Base-by-base conservation (phyloP, 2,113 vertebrate genomes). In the Xyliphius kryptos region DNA sequence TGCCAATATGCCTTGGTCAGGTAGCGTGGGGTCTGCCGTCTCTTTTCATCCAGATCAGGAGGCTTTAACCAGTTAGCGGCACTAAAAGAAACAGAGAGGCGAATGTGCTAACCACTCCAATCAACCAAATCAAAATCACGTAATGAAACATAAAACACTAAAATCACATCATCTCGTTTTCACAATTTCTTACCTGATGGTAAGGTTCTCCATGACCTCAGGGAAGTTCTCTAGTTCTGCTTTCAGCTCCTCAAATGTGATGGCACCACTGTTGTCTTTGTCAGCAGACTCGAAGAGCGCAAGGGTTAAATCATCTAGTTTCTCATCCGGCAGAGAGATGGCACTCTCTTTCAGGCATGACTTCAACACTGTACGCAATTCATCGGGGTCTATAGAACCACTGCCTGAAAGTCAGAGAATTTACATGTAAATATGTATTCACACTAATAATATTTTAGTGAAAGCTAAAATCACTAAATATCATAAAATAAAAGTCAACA, bases 191-290 rank as follows among this genome's bases (percentile, higher is more conserved):
- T 60, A 94, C 92, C 94, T 93, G 81, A 92, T 89, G 71, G 88
- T 96, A 63, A 97, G 85, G 82, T 89, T 94, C 79, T 97, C 92
- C 91, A 91, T 82, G 56, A 95, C 88, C 32, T 90, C 91, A 0
- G 92, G 92, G 56, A 92, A 91, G 0, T 36, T 80, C 70, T 90
- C 89, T 63, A 96, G 83, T 76, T 94, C 88, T 0, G 86, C 84
- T 16, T 69, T 83, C 1, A 97, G 89, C 80, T 94, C 91, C 64
- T 91, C 86, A n/a, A 95, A 94, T 16, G 92, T 92, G 76, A 95
- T 90, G 79, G 91, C 79, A 7, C 92, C 91, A 0, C 88, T 92
- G 75, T 46, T 73, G 60, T 95, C 91, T 49, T 81, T 82, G 67
- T 94, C 91, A 0, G 91, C 89, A 0, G 91, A 92, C 80, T 93